A percentile compares a stretch with the other conserved stretches of the same genome.
Conservation (phyloP, 2,888 invertebrate genomes). For the Lepidochrysops patricia region DNA sequence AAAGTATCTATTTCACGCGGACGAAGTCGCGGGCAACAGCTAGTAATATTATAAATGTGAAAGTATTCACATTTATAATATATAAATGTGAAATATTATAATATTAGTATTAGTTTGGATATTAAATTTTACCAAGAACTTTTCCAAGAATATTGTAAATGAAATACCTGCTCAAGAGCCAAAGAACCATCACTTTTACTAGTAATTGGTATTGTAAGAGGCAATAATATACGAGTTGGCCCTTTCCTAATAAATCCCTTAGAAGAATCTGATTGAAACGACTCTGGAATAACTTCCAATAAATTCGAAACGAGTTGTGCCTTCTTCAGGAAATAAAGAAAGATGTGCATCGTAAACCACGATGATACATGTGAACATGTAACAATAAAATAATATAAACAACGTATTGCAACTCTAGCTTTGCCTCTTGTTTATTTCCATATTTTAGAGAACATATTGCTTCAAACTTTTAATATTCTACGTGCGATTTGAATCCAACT, state of each 20-base stretch:
- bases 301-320: conserved; percentile 30
- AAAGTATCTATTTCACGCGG: too few relatives aligned
- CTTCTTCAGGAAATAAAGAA: conserved; percentile 50
- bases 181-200: neutral
- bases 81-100: too few relatives aligned
- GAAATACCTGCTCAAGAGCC: neutral
- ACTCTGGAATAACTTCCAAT: conserved; percentile 34
- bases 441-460: neutral
- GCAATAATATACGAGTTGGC: neutral
- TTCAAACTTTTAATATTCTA: neutral
- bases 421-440: neutral
- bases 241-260: conserved; percentile 11
- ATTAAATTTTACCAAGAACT: too few relatives aligned
- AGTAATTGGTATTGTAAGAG: conserved; percentile 10
- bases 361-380: conserved; percentile 52
- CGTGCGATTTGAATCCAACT: too few relatives aligned
- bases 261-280: conserved; percentile 15
- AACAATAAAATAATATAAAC: conserved; percentile 52
- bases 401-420: conserved; percentile 44
- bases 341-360: conserved; percentile 56
- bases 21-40: too few relatives aligned
- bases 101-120: too few relatives aligned
- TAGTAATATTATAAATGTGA: too few relatives aligned
- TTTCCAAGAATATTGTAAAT: too few relatives aligned
- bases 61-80: too few relatives aligned